phyloP scores from a whole-genome alignment of 2,113 vertebrate genomes.

The Hemicordylus capensis region DNA sequence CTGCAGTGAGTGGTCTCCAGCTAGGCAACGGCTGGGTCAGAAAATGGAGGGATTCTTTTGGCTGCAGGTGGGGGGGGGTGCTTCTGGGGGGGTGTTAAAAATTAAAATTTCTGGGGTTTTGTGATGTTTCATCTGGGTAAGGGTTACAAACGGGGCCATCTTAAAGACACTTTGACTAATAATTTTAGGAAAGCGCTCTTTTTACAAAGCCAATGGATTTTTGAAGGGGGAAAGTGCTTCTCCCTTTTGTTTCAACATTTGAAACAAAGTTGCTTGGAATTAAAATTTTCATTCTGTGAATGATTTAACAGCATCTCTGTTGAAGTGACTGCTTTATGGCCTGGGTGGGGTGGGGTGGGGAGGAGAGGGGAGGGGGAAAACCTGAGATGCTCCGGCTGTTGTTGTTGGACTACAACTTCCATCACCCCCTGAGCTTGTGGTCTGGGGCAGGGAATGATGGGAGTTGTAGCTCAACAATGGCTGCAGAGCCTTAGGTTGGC shows the following conservation, averaged over 20 bases:
- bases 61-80: no score
- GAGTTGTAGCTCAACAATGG: no score
- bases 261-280: not conserved
- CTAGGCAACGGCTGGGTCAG: not conserved
- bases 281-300: not conserved
- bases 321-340: not conserved
- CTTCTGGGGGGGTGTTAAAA: not conserved
- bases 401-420: no score
- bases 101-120: not conserved
- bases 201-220: not conserved
- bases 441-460: no score
- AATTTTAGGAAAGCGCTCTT: not conserved
- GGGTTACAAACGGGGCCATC: not conserved
- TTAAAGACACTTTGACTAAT: not conserved
- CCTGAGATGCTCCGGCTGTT: no score
- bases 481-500: no score
- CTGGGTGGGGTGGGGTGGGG: not conserved
- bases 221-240: no score
- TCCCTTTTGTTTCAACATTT: not conserved
- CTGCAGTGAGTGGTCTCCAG: no score
- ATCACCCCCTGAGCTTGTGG: no score
- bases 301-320: not conserved
- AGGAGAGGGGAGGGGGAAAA: no score
- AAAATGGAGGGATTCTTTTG: not conserved
- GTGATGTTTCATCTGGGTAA: not conserved